Evolutionary conservation across 2,888 invertebrate species (phyloP).

Genomic region (Tromatobia lineatoria): DNA sequence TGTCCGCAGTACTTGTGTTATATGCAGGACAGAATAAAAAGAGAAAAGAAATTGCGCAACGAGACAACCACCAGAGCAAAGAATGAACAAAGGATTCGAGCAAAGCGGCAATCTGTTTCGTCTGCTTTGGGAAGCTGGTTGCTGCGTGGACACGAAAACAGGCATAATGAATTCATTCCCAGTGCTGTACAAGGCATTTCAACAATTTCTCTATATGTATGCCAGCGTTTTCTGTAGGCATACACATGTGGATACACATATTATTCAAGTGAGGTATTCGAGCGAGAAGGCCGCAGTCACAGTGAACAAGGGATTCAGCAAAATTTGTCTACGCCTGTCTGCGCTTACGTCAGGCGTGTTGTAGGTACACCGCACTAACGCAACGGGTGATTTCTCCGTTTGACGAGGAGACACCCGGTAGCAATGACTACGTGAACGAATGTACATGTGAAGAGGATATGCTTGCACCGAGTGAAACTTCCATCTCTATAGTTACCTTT

Average conservation of each 20-base stretch:
- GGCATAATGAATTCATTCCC: constrained; percentile 60
- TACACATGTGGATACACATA: background rate
- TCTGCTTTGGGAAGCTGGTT: constrained; percentile 31
- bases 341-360: constrained; percentile 17
- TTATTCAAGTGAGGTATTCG: background rate
- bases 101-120: constrained; percentile 25
- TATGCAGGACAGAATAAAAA: constrained; percentile 39
- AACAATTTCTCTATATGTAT: constrained; percentile 21
- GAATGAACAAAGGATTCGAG: constrained; percentile 56
- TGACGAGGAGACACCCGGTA: constrained; percentile 33
- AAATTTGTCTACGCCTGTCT: constrained; percentile 42
- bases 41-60: constrained; percentile 16
- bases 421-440: constrained; percentile 20
- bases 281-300: constrained; percentile 21
- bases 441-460: background rate
- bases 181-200: constrained; percentile 32
- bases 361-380: constrained; percentile 18
- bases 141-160: constrained; percentile 48
- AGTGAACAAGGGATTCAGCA: constrained; percentile 25
- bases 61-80: constrained; percentile 46
- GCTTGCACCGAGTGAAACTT: constrained; percentile 43
- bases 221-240: background rate
- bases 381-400: constrained; percentile 37
- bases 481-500: constrained; percentile 29
- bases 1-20: constrained; percentile 29